phyloP scores from a whole-genome alignment of 2,888 invertebrate species.

The Cloeon dipterum region DNA sequence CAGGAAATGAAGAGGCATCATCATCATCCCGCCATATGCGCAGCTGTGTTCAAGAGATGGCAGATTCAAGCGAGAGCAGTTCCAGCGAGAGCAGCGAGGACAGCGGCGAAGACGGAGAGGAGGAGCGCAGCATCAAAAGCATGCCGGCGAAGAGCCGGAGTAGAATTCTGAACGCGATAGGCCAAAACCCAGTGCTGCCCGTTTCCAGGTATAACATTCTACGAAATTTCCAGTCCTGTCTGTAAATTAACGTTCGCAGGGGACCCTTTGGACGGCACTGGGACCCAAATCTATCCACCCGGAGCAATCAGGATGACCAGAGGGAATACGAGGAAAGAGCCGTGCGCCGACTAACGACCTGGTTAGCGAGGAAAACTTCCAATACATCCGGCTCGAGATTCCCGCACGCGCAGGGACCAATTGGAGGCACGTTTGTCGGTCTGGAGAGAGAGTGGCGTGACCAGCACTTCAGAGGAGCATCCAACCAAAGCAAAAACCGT shows the following conservation, averaged over 20 bases:
- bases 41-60: no score
- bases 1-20: no score
- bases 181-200: no score
- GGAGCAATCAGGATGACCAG: constrained; percentile 75
- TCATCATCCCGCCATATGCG: no score
- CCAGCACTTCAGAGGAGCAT: neutral
- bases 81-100: neutral
- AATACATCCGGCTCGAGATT: constrained; percentile 2
- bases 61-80: neutral
- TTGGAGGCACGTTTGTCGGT: constrained; percentile 50
- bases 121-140: no score
- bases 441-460: constrained; percentile 62
- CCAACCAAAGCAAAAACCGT: no score
- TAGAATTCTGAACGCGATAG: no score
- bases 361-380: constrained; percentile 26
- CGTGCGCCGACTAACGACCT: constrained; percentile 37
- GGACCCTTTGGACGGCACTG: constrained; percentile 30
- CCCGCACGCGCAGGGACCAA: constrained; percentile 2
- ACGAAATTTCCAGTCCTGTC: no score
- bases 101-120: neutral
- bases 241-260: no score
- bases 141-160: no score
- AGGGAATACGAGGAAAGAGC: constrained; percentile 60
- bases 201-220: no score
- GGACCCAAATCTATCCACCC: constrained; percentile 50